phyloP scores from a whole-genome alignment of 2,797 vertebrate species.

The Trachurus trachurus region DNA sequence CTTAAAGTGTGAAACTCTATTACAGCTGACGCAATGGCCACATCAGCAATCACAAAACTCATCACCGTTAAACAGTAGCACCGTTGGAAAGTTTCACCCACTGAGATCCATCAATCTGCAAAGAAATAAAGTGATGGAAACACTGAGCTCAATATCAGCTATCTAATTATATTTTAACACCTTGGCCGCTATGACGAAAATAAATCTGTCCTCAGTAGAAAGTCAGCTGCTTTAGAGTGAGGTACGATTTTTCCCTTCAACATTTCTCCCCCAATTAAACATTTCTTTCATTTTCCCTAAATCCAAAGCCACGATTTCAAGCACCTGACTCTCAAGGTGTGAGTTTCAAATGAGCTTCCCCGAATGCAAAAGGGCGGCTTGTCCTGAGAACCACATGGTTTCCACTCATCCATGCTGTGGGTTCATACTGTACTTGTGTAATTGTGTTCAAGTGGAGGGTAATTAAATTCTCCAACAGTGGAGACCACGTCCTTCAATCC shows the following conservation, averaged over 20 bases:
- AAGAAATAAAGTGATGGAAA: background rate
- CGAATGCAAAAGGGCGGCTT: background rate
- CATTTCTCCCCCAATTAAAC: background rate
- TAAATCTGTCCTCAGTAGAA: background rate
- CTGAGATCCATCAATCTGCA: background rate
- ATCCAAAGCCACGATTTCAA: background rate
- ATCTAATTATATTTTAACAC: background rate
- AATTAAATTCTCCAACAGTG: conserved; percentile 7
- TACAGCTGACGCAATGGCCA: background rate
- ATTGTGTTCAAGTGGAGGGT: conserved; percentile 10
- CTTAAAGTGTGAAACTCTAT: background rate
- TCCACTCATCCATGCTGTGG: background rate
- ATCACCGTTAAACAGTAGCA: background rate
- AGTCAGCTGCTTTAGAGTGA: no score
- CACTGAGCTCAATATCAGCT: background rate
- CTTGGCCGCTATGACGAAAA: background rate
- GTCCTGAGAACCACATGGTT: background rate
- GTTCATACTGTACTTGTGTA: background rate
- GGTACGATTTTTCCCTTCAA: background rate
- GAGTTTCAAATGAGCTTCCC: background rate
- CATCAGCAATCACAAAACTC: background rate
- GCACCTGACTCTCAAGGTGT: background rate
- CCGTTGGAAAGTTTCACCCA: no score
- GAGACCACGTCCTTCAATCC: background rate
- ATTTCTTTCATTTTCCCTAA: background rate